Percentiles rank a stretch among this genome's conserved stretches.
These are phyloP conservation scores for Galemys pyrenaicus DNA, from an alignment of 2,113 vertebrate genomes.

Conservation along the genomic window DNA sequence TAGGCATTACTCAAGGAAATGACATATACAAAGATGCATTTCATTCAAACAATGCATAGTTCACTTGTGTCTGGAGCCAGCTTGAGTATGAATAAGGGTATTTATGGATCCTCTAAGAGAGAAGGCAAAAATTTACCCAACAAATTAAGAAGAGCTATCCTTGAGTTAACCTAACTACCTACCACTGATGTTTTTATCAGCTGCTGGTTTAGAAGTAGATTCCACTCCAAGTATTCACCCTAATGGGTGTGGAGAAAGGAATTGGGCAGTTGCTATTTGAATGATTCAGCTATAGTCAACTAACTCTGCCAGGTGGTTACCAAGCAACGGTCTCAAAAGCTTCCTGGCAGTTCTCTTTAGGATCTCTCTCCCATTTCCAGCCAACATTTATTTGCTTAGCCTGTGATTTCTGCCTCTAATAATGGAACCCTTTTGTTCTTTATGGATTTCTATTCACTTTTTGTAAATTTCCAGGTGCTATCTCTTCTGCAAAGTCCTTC, in stretches of 20 bases:
- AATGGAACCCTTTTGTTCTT: not conserved
- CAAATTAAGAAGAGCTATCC: not conserved
- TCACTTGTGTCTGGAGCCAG: not conserved
- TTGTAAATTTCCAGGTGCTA: not conserved
- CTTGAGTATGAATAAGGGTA: not conserved
- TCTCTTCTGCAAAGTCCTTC: not conserved
- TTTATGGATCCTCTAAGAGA: not conserved
- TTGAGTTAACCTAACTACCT: not conserved
- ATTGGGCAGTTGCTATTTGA: not conserved
- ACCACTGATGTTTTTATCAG: not conserved
- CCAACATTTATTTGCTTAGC: not conserved
- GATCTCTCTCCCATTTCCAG: conserved; percentile 8
- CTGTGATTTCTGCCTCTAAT: not conserved
- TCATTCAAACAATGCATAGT: not conserved
- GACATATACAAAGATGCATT: not conserved
- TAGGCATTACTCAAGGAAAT: not conserved
- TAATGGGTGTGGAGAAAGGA: not conserved
- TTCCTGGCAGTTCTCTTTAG: conserved; percentile 28
- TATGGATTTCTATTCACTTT: not conserved
- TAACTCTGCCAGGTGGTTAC: conserved; percentile 57
- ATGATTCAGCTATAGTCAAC: conserved; percentile 49
- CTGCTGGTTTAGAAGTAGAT: conserved; percentile 49
- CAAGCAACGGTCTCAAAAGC: conserved; percentile 61
- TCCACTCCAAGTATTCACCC: conserved; percentile 28
- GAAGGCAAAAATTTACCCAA: not conserved